Base-by-base conservation (phyloP, 2,113 vertebrate genomes). In the Gambusia holbrooki region DNA sequence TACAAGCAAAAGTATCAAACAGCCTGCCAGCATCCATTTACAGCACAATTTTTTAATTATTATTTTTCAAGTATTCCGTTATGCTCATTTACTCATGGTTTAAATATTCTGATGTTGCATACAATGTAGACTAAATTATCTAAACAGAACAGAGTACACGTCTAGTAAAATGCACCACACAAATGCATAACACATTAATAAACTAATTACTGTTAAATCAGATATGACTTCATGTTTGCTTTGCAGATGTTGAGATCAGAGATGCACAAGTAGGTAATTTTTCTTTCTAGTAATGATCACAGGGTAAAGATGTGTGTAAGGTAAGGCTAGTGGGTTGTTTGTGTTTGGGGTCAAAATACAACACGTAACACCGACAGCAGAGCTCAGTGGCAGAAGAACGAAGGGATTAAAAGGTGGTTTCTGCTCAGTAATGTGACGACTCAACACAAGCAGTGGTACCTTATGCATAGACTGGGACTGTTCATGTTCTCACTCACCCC, bases 111-210 rank as follows among this genome's bases (percentile, higher is more conserved):
- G 71, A 86, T 73, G 84, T 67, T 79, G 75, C 82, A 81, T 89
- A 93, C 87, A 87, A 69, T 54, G 79, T 81, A 68, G 79, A 87
- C 87, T 92, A 90, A 86, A 85, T 82, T 74, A 42, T 92, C 91
- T 94, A 94, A 86, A 92, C 84, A 83, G 72, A 88, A 58, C 81
- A 82, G 92, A 92, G 84, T 87, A 93, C 87, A 87, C 81, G 80
- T 89, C 84, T 71, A 84, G 86, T 86, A 89, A 86, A 79, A 92
- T 89, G 89, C 89, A 93, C 87, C 84, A 92, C 92, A 93, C 86
- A 91, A 82, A 92, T 89, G 94, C 91, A 85, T 74, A 89, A 92
- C 66, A 90, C 87, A 90, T 73, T 66, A 83, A 86, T 90, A 76
- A 88, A 90, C 75, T 75, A 84, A 80, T 85, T 84, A 88, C 71